Percentiles rank a stretch among this genome's conserved stretches.
These are phyloP conservation scores for Rhinoptilus africanus DNA, from an alignment of 2,113 vertebrate species.

Conservation along the genomic window DNA sequence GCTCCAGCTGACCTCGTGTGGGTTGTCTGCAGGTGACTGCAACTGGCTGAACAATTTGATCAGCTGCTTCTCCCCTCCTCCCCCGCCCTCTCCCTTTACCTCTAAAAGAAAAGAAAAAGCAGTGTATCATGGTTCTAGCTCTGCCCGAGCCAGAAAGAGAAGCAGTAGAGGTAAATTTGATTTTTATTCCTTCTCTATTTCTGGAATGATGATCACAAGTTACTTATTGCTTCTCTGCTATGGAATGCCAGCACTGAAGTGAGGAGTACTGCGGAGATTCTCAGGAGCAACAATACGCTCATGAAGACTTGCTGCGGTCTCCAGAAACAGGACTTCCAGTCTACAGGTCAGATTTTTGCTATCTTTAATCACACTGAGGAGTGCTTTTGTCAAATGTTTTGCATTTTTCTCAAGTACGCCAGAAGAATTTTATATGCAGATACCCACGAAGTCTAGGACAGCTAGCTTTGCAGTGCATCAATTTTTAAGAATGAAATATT, in stretches of 20 bases:
- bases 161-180: background rate
- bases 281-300: background rate
- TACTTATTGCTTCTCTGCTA: background rate
- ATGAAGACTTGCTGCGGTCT: background rate
- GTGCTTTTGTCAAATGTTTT: background rate
- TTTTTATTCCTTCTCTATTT: background rate
- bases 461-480: background rate
- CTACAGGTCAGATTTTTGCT: slow-evolving; percentile 6
- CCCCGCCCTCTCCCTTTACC: fast-evolving
- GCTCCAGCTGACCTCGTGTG: background rate
- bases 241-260: background rate
- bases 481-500: background rate
- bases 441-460: background rate
- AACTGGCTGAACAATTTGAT: background rate
- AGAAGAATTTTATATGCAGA: background rate
- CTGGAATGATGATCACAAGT: background rate
- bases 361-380: background rate
- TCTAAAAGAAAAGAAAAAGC: background rate
- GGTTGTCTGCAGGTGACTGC: background rate
- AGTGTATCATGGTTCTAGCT: fast-evolving
- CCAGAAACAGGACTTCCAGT: background rate
- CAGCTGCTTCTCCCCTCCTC: background rate
- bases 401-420: fast-evolving
- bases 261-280: background rate
- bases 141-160: background rate